phyloP scores from a whole-genome alignment of 2,113 vertebrate species.

The Barbus barbus region DNA sequence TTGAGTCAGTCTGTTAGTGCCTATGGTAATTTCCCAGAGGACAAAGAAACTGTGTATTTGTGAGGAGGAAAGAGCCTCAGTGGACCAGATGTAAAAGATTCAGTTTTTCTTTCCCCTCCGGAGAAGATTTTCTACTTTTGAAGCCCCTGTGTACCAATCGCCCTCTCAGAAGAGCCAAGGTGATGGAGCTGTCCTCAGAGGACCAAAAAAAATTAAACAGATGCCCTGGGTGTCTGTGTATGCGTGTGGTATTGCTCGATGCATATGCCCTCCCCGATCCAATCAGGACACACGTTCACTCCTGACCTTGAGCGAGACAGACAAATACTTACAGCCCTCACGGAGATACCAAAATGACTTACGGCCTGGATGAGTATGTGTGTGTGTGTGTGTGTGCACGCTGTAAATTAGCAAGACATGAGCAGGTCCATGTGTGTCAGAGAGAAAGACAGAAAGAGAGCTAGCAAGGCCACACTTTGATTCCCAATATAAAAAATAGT shows the following conservation, averaged over 20 bases:
- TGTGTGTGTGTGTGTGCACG: neutral
- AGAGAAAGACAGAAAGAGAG: neutral
- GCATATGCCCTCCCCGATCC: conserved; percentile 32
- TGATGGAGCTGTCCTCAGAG: conserved; percentile 25
- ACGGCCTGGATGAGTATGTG: neutral
- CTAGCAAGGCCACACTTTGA: neutral
- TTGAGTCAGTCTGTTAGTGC: neutral
- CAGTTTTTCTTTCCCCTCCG: neutral
- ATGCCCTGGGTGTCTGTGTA: conserved; percentile 16
- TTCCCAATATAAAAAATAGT: neutral
- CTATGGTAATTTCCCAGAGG: conserved; percentile 24
- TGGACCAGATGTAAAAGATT: neutral
- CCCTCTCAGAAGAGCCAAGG: conserved; percentile 30
- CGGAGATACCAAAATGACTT: conserved; percentile 48
- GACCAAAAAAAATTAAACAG: conserved; percentile 3
- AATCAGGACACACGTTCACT: conserved; percentile 39
- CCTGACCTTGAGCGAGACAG: conserved; percentile 53
- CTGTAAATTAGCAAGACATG: neutral
- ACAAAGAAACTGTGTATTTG: neutral
- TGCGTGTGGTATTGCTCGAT: conserved; percentile 18
- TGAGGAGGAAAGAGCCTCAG: neutral
- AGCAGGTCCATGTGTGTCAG: neutral
- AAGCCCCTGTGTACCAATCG: neutral
- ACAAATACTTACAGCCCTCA: conserved; percentile 39
- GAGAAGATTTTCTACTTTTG: neutral